Percentiles rank a stretch among this genome's conserved stretches.
Conservation (phyloP, 2,888 invertebrate species). For the Ophion costatus region DNA sequence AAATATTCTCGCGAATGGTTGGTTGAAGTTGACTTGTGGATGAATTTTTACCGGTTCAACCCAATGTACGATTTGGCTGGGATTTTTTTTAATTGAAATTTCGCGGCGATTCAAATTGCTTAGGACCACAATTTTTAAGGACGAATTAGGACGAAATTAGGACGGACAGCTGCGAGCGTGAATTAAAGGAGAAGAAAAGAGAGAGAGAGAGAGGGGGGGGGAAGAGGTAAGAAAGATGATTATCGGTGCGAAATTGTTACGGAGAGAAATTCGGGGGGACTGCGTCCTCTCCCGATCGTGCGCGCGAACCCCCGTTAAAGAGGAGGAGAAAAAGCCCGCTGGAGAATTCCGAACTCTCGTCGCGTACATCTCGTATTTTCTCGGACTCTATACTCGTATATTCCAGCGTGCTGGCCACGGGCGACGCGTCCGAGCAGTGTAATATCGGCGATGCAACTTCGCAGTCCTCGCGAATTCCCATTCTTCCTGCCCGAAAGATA, state of each 20-base stretch:
- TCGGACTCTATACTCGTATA: conserved; percentile 28
- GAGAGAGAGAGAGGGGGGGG: background rate
- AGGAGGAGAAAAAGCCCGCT: conserved; percentile 3
- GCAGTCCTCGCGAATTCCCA: conserved; percentile 45
- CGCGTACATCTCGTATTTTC: conserved; percentile 26
- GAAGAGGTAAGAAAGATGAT: conserved; percentile 29
- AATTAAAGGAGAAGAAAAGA: conserved; percentile 18
- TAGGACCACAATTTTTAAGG: background rate
- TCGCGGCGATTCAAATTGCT: no score
- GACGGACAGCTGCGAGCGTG: conserved; percentile 24
- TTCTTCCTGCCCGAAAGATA: conserved; percentile 29
- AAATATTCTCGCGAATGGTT: no score
- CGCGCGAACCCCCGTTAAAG: conserved; percentile 22
- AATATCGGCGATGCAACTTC: conserved; percentile 51
- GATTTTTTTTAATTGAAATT: background rate
- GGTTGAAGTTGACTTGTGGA: no score
- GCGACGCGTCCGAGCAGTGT: conserved; percentile 10
- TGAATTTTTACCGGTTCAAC: no score
- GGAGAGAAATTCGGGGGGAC: conserved; percentile 27
- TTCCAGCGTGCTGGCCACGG: conserved; percentile 28
- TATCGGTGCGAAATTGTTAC: conserved; percentile 57
- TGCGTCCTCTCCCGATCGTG: conserved; percentile 27
- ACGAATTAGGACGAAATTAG: background rate
- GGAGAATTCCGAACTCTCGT: conserved; percentile 17
- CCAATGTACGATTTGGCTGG: no score